Evolutionary conservation across 2,797 vertebrate genomes (phyloP), one percentile per base, ranked within the genome.

Genomic region (Steatocranus sp.): DNA sequence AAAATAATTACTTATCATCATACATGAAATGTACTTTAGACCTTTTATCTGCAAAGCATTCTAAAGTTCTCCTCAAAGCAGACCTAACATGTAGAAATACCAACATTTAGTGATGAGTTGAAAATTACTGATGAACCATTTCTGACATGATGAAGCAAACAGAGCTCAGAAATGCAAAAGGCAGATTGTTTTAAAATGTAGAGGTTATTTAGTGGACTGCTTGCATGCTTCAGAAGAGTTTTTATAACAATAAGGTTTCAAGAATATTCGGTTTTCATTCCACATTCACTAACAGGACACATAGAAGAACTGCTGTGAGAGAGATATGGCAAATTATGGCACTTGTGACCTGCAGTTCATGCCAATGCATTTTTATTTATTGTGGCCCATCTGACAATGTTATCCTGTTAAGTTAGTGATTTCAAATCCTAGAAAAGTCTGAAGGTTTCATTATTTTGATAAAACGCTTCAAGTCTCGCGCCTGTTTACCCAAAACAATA

Each of bases 341-440:
- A 68, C 34, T 43, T 43, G 11, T 38, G n/a, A 23, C n/a, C 12
- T 66, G 34, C 34, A 66, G n/a, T 66, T 38, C 61, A 66, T 14
- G n/a, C 3, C 61, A 23, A 6, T 0, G 34, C 11, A 23, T 41
- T 66, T 9, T 41, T 66, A 41, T 66, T 23, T 66, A 41, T 41
- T 66, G 61, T 66, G 36, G 34, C 61, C n/a, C n/a, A 15, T 10
- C 34, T 41, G 12, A 66, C 36, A 66, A 20, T 41, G 36, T 66
- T 23, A 23, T 66, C n/a, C 2, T 0, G n/a, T 41, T 0, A 41
- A 27, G 14, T 68, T 68, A 18, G 5, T 46, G 15, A 70, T 46
- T 46, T 46, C 9, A 17, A 43, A 43, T 70, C 15, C 38, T 27
- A 27, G 23, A n/a, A n/a, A n/a, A n/a, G n/a, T n/a, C n/a, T n/a